Conservation (phyloP, 2,797 vertebrate species). For the Girardinus metallicus region DNA sequence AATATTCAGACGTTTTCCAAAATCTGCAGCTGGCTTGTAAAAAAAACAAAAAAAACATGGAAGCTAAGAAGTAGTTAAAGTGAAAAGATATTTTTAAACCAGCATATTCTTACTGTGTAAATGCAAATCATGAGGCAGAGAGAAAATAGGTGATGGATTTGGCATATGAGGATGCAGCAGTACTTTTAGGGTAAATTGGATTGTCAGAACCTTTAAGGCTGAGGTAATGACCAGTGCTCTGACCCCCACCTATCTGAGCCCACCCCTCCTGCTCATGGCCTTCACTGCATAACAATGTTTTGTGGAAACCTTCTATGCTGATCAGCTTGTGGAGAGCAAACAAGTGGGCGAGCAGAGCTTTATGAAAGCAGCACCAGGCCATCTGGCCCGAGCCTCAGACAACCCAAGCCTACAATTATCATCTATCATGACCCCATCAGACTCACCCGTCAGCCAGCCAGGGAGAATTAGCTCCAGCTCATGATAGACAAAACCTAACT, state of each 20-base stretch:
- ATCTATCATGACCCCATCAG: constrained; percentile 80
- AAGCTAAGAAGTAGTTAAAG: neutral
- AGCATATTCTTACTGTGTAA: neutral
- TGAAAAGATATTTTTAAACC: neutral
- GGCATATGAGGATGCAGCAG: neutral
- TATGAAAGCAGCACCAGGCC: constrained; percentile 82
- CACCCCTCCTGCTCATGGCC: constrained; percentile 15
- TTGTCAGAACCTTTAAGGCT: neutral
- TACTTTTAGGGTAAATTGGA: neutral
- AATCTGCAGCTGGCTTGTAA: neutral
- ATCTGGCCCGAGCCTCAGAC: constrained; percentile 88
- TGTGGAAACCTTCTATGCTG: constrained; percentile 82
- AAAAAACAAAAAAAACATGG: neutral
- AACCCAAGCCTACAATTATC: constrained; percentile 87
- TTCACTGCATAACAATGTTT: constrained; percentile 83
- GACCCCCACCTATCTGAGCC: constrained; percentile 69
- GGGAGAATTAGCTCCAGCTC: constrained; percentile 79
- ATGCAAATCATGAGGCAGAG: neutral
- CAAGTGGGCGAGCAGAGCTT: constrained; percentile 82
- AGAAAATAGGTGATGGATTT: neutral
- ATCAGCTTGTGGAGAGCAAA: constrained; percentile 85
- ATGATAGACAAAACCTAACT: constrained; percentile 82
- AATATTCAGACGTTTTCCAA: neutral
- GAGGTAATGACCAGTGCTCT: neutral
- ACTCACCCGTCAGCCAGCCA: constrained; percentile 75